A percentile compares a stretch with the other conserved stretches of the same genome.
These are phyloP conservation scores for Gobius niger DNA, from an alignment of 2,113 vertebrate species.

Conservation along the genomic window DNA sequence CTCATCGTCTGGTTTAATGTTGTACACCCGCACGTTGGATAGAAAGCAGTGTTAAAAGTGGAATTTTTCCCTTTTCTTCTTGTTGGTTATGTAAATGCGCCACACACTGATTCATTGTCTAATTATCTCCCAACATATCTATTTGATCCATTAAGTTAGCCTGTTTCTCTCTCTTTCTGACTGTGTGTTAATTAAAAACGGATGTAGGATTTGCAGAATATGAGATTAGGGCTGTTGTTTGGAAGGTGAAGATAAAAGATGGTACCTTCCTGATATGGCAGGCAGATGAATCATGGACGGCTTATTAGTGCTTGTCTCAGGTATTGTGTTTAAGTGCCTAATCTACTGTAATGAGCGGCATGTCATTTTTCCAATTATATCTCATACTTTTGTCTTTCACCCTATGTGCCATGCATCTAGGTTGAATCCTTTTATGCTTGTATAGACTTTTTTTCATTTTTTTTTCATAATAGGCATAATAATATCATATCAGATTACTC, in stretches of 20 bases:
- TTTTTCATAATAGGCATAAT: slow-evolving; percentile 21
- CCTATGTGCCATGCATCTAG: slow-evolving; percentile 59
- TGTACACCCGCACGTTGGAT: slow-evolving; percentile 23
- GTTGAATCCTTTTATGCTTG: slow-evolving; percentile 33
- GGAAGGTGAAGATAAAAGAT: slow-evolving; percentile 82
- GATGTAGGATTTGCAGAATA: slow-evolving; percentile 77
- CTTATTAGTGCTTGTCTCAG: slow-evolving; percentile 79
- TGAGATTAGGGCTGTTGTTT: slow-evolving; percentile 78
- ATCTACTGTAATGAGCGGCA: slow-evolving; percentile 78
- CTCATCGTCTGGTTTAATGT: slow-evolving; percentile 32
- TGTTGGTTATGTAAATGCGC: slow-evolving; percentile 71
- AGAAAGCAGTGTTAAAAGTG: slow-evolving; percentile 27
- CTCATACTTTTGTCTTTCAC: slow-evolving; percentile 67
- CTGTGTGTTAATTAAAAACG: slow-evolving; percentile 79
- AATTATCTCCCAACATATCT: slow-evolving; percentile 76
- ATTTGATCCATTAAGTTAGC: slow-evolving; percentile 79
- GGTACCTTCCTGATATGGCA: slow-evolving; percentile 77
- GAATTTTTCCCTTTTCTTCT: slow-evolving; percentile 27
- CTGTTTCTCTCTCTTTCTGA: slow-evolving; percentile 72
- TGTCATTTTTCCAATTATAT: slow-evolving; percentile 79
- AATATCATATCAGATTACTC: slow-evolving; percentile 20
- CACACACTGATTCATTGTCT: slow-evolving; percentile 73
- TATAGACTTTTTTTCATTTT: slow-evolving; percentile 31
- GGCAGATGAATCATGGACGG: slow-evolving; percentile 76
- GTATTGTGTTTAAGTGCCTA: slow-evolving; percentile 81